Evolutionary conservation across 2,888 invertebrate genomes (phyloP).

Genomic region (Plemyria rubiginata): DNA sequence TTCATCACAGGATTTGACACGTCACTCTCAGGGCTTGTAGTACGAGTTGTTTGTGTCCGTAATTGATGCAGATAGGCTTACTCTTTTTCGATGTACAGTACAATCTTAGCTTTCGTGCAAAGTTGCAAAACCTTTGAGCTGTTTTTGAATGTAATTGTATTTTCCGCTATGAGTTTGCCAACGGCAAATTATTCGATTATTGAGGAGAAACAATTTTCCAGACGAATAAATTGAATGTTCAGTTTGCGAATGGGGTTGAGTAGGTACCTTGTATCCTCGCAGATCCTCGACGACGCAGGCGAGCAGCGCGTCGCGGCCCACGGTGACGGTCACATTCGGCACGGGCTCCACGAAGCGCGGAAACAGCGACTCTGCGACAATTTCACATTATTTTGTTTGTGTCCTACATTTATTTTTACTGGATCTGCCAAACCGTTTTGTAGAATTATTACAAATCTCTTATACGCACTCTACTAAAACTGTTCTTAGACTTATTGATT

Average conservation of each 20-base stretch:
- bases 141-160: conserved; percentile 21
- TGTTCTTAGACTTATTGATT: too few relatives aligned
- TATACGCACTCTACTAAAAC: too few relatives aligned
- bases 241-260: conserved; percentile 32
- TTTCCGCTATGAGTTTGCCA: conserved; percentile 30
- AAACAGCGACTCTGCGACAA: conserved; percentile 81
- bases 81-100: conserved; percentile 42
- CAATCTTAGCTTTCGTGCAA: conserved; percentile 24
- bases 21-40: conserved; percentile 47
- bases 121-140: conserved; percentile 27
- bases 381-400: conserved; percentile 18
- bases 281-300: conserved; percentile 96
- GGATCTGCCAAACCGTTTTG: background rate
- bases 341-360: conserved; percentile 95
- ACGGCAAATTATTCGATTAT: conserved; percentile 26
- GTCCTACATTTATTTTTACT: conserved; percentile 18
- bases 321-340: conserved; percentile 95
- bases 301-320: conserved; percentile 93
- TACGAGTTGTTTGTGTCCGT: conserved; percentile 52
- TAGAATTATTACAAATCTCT: background rate
- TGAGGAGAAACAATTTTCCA: conserved; percentile 39
- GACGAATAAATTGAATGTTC: conserved; percentile 39
- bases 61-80: conserved; percentile 50
- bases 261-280: conserved; percentile 91
- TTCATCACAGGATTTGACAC: conserved; percentile 57